Base-by-base conservation (phyloP, 1,140 invertebrate genomes). In the Cydia strobilella region DNA sequence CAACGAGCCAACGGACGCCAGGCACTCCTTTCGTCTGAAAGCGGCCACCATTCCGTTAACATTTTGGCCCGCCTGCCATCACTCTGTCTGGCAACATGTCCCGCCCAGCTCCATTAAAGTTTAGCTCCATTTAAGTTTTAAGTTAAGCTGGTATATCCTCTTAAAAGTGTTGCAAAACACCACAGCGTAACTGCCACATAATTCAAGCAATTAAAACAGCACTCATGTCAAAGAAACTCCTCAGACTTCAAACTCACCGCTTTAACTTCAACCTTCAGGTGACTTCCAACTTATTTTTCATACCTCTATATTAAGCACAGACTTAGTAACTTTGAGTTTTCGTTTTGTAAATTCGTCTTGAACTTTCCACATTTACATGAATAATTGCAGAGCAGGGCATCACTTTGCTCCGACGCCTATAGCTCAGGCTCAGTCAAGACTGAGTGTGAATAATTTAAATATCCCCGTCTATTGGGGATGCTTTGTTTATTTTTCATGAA, bases 291-390 rank as follows among this genome's bases (percentile, higher is more conserved):
- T 59, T 59, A 59, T 59, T 69, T 35, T 69, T 69, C 65, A 25
- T 69, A 42, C 65, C 31, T 39, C 27, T 69, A 35, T 66, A 65
- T 66, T 66, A 69, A 69, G 65, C 65, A 23, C 18, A 69, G 65
- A 69, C 65, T 69, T 39, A 69, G 65, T 20, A 18, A 69, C 65
- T 69, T 69, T 39, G 65, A 69, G 27, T 13, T 39, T 72, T 76
- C 72, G 76, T 77, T 77, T 76, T 66, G 59, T 76, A 35, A 79
- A 77, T 79, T 79, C 75, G 76, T 77, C 73, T 48, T 13, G 45
- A 80, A 80, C 65, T 80, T 80, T 48, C 7, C 20, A 77, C 76
- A 77, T 77, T 77, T 77, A 77, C 76, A 77, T 77, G 76, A 77
- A 77, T 77, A 77, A 77, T 77, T 77, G 39, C 76, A 0, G 48